Percentiles rank a stretch among this genome's conserved stretches.
phyloP scores from a whole-genome alignment of 2,113 vertebrate species.

The Hemibagrus wyckioides region DNA sequence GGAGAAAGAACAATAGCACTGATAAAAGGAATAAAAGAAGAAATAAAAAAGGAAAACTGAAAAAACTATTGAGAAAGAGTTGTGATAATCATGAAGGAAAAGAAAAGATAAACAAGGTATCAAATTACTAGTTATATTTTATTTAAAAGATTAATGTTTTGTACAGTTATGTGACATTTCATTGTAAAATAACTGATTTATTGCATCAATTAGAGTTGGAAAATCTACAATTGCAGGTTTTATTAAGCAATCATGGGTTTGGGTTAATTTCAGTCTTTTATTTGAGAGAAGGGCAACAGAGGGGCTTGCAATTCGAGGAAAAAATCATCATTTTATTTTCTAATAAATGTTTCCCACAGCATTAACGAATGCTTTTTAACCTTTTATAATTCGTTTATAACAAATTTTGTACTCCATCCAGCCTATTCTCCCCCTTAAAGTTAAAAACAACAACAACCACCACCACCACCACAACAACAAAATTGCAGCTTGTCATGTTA shows the following conservation, averaged over 20 bases:
- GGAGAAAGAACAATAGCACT: neutral
- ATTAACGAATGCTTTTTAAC: neutral
- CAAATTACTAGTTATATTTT: neutral
- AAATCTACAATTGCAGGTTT: conserved; percentile 19
- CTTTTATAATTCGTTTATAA: neutral
- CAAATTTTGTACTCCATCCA: neutral
- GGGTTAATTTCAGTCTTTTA: conserved; percentile 11
- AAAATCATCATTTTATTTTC: neutral
- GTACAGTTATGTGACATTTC: neutral
- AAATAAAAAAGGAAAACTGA: neutral
- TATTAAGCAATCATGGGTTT: conserved; percentile 1
- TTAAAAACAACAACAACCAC: neutral
- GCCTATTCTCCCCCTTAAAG: neutral
- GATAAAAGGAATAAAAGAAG: neutral
- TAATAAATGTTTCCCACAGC: neutral
- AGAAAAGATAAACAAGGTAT: conserved; percentile 7
- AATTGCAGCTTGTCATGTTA: neutral
- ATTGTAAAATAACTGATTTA: neutral
- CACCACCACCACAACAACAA: neutral
- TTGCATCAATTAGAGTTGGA: conserved; percentile 3
- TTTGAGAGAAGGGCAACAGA: neutral
- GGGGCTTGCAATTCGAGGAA: neutral
- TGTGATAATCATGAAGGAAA: neutral
- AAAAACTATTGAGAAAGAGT: conserved; percentile 6
- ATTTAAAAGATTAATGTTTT: neutral